Evolutionary conservation across 1,140 invertebrate genomes (phyloP).

Genomic region (Uloborus diversus): DNA sequence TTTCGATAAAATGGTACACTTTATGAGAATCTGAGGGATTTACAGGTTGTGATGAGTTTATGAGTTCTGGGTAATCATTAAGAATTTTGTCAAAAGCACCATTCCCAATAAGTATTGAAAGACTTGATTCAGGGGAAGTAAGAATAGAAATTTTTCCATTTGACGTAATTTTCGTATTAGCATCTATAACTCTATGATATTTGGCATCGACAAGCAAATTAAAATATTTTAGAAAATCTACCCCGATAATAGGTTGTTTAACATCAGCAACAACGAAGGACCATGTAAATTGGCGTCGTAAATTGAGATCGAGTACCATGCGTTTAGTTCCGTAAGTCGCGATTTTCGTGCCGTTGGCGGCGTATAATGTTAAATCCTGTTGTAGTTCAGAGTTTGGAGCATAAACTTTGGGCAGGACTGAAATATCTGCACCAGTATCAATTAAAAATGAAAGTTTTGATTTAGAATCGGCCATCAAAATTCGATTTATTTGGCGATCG

Average conservation of each 20-base stretch:
- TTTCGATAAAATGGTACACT: slow-evolving; percentile 29
- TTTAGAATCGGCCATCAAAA: not conserved
- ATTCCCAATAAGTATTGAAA: not conserved
- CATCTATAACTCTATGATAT: not conserved
- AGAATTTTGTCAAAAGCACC: slow-evolving; percentile 1
- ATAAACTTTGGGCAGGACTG: slow-evolving; percentile 11
- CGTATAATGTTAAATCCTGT: not conserved
- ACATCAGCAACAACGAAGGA: not conserved
- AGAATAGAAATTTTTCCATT: not conserved
- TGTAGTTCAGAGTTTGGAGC: not conserved
- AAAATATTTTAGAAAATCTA: slow-evolving; percentile 13
- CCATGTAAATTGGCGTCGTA: slow-evolving; percentile 61
- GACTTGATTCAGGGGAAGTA: not conserved
- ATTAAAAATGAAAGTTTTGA: slow-evolving; percentile 16
- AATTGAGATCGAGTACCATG: not conserved
- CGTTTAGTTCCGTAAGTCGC: not conserved
- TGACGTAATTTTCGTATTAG: not conserved
- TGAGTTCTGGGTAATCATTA: slow-evolving; percentile 27
- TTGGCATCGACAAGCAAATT: slow-evolving; percentile 23
- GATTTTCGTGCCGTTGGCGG: slow-evolving; percentile 3
- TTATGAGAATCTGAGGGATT: not conserved
- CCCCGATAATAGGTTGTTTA: not conserved
- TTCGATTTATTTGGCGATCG: not conserved
- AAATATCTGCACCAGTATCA: slow-evolving; percentile 42
- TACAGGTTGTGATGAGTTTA: not conserved